Evolutionary conservation across 2,888 invertebrate genomes (phyloP), one percentile per base, ranked within the genome.

Genomic region (Micoletzkya japonica): DNA sequence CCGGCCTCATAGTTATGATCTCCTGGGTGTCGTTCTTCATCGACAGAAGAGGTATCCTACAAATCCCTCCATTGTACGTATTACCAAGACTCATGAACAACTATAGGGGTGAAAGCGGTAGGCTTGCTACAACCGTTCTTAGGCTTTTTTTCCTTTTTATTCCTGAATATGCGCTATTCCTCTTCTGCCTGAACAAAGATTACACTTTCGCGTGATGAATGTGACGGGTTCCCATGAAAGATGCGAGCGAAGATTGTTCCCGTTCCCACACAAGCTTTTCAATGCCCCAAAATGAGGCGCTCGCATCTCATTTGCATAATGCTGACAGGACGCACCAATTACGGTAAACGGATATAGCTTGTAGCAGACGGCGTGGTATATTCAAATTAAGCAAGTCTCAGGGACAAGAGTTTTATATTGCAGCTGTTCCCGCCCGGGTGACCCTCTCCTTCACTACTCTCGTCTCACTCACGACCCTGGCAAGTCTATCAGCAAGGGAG

Each of bases 341-440:
- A n/a, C n/a, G n/a, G n/a, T n/a, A n/a, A n/a, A n/a, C n/a, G n/a
- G n/a, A n/a, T n/a, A n/a, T n/a, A n/a, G n/a, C n/a, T n/a, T n/a
- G n/a, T n/a, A n/a, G n/a, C n/a, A n/a, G n/a, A n/a, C n/a, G n/a
- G n/a, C n/a, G n/a, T n/a, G n/a, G n/a, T n/a, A n/a, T n/a, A n/a
- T n/a, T n/a, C n/a, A n/a, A n/a, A n/a, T n/a, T n/a, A n/a, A n/a
- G n/a, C n/a, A n/a, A n/a, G n/a, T n/a, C n/a, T n/a, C n/a, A n/a
- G n/a, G n/a, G n/a, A n/a, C n/a, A n/a, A n/a, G n/a, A n/a, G 1
- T 50, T 17, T 24, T 24, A 63, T 39, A 17, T 63, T 70, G 39
- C 78, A 74, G 84, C 84, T n/a, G 84, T 84, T 36, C 83, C 84
- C 1, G 84, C 84, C 32, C 70, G 84, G 54, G 83, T 84, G 24